phyloP scores from a whole-genome alignment of 2,797 vertebrate species.

The Micrastur ruficollis region DNA sequence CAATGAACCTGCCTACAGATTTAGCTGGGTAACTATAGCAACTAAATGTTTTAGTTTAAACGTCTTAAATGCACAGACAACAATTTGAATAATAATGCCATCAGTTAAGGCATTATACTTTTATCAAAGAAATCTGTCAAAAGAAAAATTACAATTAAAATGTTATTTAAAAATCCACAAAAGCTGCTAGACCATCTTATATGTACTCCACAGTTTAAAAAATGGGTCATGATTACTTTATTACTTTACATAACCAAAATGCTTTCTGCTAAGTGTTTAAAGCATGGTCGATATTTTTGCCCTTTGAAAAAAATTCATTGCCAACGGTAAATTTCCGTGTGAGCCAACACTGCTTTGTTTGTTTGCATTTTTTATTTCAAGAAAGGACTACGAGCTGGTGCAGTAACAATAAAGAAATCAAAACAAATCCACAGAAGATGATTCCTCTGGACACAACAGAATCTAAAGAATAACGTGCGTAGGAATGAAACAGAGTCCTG shows the following conservation, averaged over 20 bases:
- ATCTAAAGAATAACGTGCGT: not conserved
- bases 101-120: slow-evolving; percentile 35
- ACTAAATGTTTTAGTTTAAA: slow-evolving; percentile 68
- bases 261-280: not conserved
- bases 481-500: not conserved
- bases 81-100: slow-evolving; percentile 64
- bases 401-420: not conserved
- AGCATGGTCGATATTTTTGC: not conserved
- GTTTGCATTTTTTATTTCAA: not conserved
- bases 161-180: not conserved
- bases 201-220: not conserved
- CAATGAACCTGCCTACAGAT: slow-evolving; percentile 49
- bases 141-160: slow-evolving; percentile 49
- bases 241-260: not conserved
- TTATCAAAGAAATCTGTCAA: slow-evolving; percentile 15
- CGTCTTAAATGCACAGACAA: slow-evolving; percentile 61
- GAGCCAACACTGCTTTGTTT: not conserved
- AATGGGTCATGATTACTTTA: not conserved
- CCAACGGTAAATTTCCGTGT: not conserved
- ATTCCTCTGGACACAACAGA: not conserved
- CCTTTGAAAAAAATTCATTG: not conserved
- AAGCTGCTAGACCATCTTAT: not conserved
- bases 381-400: not conserved
- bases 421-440: not conserved
- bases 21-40: slow-evolving; percentile 71